These are phyloP conservation scores for Anorthoa munda DNA, from an alignment of 2,888 invertebrate genomes.

Conservation along the genomic window DNA sequence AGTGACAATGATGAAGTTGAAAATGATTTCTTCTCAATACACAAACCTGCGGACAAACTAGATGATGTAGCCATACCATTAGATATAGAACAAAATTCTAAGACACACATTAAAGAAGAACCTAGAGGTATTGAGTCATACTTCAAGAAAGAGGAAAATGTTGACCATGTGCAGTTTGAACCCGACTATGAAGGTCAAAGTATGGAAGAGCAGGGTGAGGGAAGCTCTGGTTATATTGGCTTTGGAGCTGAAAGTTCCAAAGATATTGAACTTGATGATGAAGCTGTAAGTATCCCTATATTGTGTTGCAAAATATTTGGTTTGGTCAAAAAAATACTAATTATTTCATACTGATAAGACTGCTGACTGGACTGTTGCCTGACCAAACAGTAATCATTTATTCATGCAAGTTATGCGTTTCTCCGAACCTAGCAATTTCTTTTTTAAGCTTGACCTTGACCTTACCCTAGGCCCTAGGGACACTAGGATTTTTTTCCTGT, in stretches of 20 bases:
- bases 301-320: neutral
- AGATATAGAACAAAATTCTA: conserved; percentile 75
- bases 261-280: conserved; percentile 82
- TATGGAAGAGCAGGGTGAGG: conserved; percentile 61
- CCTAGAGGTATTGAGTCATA: conserved; percentile 81
- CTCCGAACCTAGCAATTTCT: too few relatives aligned
- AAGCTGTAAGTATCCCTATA: conserved; percentile 82
- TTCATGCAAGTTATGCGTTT: too few relatives aligned
- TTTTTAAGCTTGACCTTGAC: too few relatives aligned
- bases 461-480: too few relatives aligned
- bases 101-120: conserved; percentile 61
- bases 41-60: conserved; percentile 85
- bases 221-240: conserved; percentile 66
- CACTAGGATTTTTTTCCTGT: too few relatives aligned
- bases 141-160: conserved; percentile 78
- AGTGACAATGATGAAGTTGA: conserved; percentile 89
- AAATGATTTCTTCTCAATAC: conserved; percentile 90
- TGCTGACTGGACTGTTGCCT: too few relatives aligned
- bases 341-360: too few relatives aligned
- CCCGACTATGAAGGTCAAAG: conserved; percentile 57
- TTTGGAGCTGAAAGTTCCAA: conserved; percentile 62
- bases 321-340: too few relatives aligned
- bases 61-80: conserved; percentile 77
- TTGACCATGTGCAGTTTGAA: conserved; percentile 63
- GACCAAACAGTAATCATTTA: too few relatives aligned